Percentiles rank a stretch among this genome's conserved stretches.
phyloP scores from a whole-genome alignment of 2,113 vertebrate species.

The Phainopepla nitens region DNA sequence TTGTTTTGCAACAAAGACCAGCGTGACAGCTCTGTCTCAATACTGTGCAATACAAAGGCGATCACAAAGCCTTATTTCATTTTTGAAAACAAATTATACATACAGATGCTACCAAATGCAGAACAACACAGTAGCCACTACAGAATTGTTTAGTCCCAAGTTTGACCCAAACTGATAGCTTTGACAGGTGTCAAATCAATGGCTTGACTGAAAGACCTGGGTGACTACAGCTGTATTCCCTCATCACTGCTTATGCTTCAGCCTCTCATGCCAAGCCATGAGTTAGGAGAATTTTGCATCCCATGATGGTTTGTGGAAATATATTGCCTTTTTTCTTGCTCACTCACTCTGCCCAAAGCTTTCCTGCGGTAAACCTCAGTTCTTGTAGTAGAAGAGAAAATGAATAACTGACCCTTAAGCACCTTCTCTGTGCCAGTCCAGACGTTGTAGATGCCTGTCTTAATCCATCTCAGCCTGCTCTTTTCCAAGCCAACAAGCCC shows the following conservation, averaged over 20 bases:
- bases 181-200: background rate
- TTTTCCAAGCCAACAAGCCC: background rate
- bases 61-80: background rate
- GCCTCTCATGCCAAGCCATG: background rate
- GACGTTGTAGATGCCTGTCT: background rate
- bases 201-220: background rate
- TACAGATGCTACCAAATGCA: background rate
- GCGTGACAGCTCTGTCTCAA: conserved; percentile 20
- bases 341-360: background rate
- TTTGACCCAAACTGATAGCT: background rate
- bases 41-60: background rate
- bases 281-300: background rate
- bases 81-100: background rate
- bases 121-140: background rate
- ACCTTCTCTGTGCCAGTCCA: background rate
- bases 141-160: background rate
- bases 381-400: background rate
- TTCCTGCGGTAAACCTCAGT: background rate
- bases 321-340: background rate
- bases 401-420: background rate
- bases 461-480: background rate
- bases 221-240: background rate
- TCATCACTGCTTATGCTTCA: background rate
- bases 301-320: background rate
- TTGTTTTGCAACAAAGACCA: conserved; percentile 39